phyloP scores from a whole-genome alignment of 2,113 vertebrate species.

The Labeo catla region DNA sequence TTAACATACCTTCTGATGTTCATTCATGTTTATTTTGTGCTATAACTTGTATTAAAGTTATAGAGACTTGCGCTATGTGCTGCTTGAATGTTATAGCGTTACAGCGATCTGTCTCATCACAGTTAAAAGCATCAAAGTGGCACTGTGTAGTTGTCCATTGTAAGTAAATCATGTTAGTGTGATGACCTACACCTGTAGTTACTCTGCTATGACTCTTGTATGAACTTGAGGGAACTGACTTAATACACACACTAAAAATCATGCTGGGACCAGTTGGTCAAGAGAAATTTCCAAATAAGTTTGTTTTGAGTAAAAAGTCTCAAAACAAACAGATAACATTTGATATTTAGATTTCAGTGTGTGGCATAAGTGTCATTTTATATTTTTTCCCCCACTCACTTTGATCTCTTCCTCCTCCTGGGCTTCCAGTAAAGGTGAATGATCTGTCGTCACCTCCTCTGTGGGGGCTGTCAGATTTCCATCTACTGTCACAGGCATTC shows the following conservation, averaged over 20 bases:
- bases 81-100: neutral
- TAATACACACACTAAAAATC: neutral
- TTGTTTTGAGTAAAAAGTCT: neutral
- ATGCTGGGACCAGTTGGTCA: neutral
- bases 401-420: constrained; percentile 79
- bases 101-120: neutral
- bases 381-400: constrained; percentile 64
- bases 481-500: constrained; percentile 80
- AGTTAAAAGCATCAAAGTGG: neutral
- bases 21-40: no score
- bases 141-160: neutral
- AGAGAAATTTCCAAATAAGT: neutral
- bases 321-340: neutral
- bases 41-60: neutral
- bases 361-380: neutral
- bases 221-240: neutral
- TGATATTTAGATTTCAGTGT: neutral
- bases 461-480: constrained; percentile 68
- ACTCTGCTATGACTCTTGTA: neutral
- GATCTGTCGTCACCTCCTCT: constrained; percentile 82
- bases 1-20: no score
- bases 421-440: constrained; percentile 86
- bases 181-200: neutral
- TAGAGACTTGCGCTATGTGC: no score
- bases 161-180: neutral